Evolutionary conservation across 2,888 invertebrate genomes (phyloP), one percentile per base, ranked within the genome.

Genomic region (Eristalinus aeneus): DNA sequence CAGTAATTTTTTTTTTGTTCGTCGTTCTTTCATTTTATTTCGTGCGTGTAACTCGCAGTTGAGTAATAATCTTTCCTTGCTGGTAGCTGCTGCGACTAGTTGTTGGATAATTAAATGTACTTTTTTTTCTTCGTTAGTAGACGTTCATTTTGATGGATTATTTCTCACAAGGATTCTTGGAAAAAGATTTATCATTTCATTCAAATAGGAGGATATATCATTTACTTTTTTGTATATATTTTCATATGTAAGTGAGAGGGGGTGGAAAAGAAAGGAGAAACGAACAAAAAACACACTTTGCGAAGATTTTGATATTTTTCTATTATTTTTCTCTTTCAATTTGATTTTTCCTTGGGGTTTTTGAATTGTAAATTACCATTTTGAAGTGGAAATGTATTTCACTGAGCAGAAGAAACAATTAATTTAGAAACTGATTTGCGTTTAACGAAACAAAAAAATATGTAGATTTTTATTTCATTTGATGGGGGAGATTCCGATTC

Each of bases 401-500:
- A 81, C 81, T 46, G 81, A 60, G 39, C 54, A 67, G 68, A 75
- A 85, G 36, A 73, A 68, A 77, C 73, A 39, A 69, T 68, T 39
- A 36, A 80, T 74, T 77, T 73, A 22, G 58, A 27, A 76, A 76
- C 23, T 76, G 71, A 11, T 68, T 72, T 63, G 69, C 60, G 63
- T 32, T 27, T 27, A 64, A 31, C 46, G 20, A 12, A n/a, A n/a
- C n/a, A n/a, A 75, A 20, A 27, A 27, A 27, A 27, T 27, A 27
- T 27, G 63, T 75, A 61, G 60, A 68, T 81, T 56, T 85, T 81
- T 85, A 81, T 80, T 64, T 81, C 85, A 85, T 85, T 85, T 85
- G 80, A 68, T 72, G 64, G 61, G 68, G 64, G 61, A 67, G 69
- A 74, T 63, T 65, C 61, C 64, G 46, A 32, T 12, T 81, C 72